Evolutionary conservation across 2,888 invertebrate species (phyloP).

Genomic region (Drosophila siamana): DNA sequence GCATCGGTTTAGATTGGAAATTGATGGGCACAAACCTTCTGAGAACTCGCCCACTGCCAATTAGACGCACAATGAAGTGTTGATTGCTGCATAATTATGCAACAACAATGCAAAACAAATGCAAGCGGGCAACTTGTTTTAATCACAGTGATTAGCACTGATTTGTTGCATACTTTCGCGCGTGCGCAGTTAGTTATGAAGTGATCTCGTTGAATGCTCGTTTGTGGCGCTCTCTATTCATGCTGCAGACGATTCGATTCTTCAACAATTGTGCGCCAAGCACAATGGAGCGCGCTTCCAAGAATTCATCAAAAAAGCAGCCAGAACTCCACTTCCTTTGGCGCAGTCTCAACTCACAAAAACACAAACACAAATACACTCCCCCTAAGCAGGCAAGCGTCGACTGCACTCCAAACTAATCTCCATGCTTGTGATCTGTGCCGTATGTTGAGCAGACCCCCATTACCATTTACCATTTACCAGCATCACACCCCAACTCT

Average conservation of each 20-base stretch:
- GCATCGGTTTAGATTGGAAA: slow-evolving; percentile 66
- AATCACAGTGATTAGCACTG: background rate
- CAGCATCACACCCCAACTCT: slow-evolving; percentile 70
- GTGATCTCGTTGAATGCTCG: background rate
- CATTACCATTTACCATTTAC: slow-evolving; percentile 8
- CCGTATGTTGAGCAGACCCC: slow-evolving; percentile 64
- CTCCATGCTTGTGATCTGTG: slow-evolving; percentile 60
- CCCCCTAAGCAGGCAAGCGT: slow-evolving; percentile 44
- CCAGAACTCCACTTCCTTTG: slow-evolving; percentile 50
- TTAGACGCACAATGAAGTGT: slow-evolving; percentile 34
- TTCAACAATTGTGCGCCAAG: slow-evolving; percentile 30
- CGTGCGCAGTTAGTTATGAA: slow-evolving; percentile 1
- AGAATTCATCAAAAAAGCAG: slow-evolving; percentile 44
- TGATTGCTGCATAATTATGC: slow-evolving; percentile 50
- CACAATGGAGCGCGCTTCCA: slow-evolving; percentile 47
- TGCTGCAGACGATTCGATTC: no score
- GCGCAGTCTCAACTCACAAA: no score
- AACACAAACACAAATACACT: slow-evolving; percentile 23
- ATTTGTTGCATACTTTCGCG: slow-evolving; percentile 60
- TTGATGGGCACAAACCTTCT: slow-evolving; percentile 53
- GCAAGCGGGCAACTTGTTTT: background rate
- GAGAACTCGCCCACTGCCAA: slow-evolving; percentile 39
- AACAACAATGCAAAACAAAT: slow-evolving; percentile 36
- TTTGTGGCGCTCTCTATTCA: slow-evolving; percentile 9
- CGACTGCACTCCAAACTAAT: slow-evolving; percentile 61